phyloP scores from a whole-genome alignment of 1,140 invertebrate genomes.

The Platorchestia sp. region DNA sequence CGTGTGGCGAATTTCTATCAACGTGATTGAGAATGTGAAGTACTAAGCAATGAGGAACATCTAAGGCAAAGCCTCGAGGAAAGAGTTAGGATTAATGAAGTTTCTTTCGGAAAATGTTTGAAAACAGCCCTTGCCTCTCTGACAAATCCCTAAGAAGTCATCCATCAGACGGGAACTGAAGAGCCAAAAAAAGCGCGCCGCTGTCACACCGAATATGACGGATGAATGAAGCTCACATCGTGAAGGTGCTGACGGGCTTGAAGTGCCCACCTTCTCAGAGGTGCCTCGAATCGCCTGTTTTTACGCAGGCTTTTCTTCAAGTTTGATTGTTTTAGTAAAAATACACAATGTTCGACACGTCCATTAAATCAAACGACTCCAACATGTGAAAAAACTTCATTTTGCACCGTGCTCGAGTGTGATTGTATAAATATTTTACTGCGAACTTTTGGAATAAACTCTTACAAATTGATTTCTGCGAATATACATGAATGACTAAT shows the following conservation, averaged over 20 bases:
- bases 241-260: constrained; percentile 4
- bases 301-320: background rate
- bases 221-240: background rate
- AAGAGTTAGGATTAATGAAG: background rate
- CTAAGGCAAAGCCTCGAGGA: background rate
- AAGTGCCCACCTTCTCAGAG: background rate
- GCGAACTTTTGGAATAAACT: background rate
- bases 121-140: background rate
- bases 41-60: background rate
- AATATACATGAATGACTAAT: background rate
- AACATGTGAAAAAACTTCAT: background rate
- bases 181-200: background rate
- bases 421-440: background rate
- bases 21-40: background rate
- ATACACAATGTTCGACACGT: background rate
- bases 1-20: background rate
- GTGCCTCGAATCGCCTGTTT: background rate
- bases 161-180: background rate
- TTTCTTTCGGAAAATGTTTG: background rate
- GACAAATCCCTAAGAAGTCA: background rate
- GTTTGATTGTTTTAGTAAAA: background rate
- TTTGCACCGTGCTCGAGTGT: background rate
- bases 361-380: background rate
- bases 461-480: background rate
- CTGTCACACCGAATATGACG: background rate